These are phyloP conservation scores for Scaptomyza parva DNA, from an alignment of 2,888 invertebrate genomes.

Conservation along the genomic window DNA sequence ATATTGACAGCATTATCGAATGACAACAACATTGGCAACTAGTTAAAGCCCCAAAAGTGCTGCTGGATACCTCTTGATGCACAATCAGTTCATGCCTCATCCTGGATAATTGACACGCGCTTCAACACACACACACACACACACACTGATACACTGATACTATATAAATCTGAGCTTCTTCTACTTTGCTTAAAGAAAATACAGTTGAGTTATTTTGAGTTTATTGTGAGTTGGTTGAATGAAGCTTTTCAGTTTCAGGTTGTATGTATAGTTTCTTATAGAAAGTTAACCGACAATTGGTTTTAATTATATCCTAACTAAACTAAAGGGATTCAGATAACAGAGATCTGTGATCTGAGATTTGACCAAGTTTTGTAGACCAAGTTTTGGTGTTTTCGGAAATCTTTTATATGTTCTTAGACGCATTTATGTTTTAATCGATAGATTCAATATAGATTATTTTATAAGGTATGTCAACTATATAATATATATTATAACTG, in stretches of 20 bases:
- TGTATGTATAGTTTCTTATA: no score
- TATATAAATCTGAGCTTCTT: constrained; percentile 1
- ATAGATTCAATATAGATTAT: no score
- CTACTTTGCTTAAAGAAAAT: background rate
- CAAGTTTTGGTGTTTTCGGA: no score
- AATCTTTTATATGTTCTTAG: no score
- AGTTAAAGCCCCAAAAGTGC: constrained; percentile 71
- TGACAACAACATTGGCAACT: constrained; percentile 29
- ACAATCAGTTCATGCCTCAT: no score
- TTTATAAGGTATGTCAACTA: no score
- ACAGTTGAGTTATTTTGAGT: background rate
- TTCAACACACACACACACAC: no score
- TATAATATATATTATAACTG: background rate
- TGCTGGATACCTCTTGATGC: constrained; percentile 19
- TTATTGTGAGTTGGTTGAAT: background rate
- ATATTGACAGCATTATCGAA: constrained; percentile 25
- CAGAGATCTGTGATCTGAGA: no score
- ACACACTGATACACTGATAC: background rate
- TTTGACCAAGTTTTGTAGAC: no score
- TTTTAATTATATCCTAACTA: no score
- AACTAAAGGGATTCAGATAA: no score
- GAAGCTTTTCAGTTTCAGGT: background rate
- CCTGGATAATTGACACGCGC: constrained; percentile 40
- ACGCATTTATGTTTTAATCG: background rate
- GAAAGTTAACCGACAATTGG: no score